These are phyloP conservation scores for Petroica traversi DNA, from an alignment of 2,113 vertebrate species.

Conservation along the genomic window DNA sequence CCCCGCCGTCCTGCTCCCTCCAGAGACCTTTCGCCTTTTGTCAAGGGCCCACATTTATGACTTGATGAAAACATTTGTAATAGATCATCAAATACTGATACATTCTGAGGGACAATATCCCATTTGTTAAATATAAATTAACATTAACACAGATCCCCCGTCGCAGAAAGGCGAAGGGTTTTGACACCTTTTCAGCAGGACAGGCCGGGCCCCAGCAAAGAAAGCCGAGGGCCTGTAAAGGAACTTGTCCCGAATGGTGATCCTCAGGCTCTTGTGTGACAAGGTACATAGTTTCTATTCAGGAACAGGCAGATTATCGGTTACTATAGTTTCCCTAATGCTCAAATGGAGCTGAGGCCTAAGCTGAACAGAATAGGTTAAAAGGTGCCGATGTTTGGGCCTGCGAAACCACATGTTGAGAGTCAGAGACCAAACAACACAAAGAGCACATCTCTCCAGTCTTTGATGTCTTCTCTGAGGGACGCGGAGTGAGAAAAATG, in stretches of 20 bases:
- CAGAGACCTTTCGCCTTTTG: slow-evolving; percentile 70
- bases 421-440: slow-evolving; percentile 92
- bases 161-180: slow-evolving; percentile 74
- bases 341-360: slow-evolving; percentile 93
- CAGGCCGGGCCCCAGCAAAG: slow-evolving; percentile 83
- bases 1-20: not conserved
- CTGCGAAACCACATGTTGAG: slow-evolving; percentile 98
- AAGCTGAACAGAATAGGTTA: slow-evolving; percentile 99
- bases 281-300: slow-evolving; percentile 99
- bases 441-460: slow-evolving; percentile 85
- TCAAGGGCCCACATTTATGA: slow-evolving; percentile 72
- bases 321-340: slow-evolving; percentile 99
- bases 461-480: slow-evolving; percentile 98
- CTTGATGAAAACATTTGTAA: slow-evolving; percentile 82
- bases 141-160: slow-evolving; percentile 78
- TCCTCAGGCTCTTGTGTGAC: slow-evolving; percentile 92
- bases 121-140: slow-evolving; percentile 89
- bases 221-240: slow-evolving; percentile 90
- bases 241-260: slow-evolving; percentile 90
- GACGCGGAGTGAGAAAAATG: slow-evolving; percentile 79
- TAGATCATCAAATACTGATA: slow-evolving; percentile 87
- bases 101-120: slow-evolving; percentile 78
- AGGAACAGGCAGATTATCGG: slow-evolving; percentile 95
- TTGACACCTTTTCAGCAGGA: slow-evolving; percentile 83
- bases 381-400: slow-evolving; percentile 98